Conservation (phyloP, 1,140 invertebrate species). For the Triops longicaudatus region DNA sequence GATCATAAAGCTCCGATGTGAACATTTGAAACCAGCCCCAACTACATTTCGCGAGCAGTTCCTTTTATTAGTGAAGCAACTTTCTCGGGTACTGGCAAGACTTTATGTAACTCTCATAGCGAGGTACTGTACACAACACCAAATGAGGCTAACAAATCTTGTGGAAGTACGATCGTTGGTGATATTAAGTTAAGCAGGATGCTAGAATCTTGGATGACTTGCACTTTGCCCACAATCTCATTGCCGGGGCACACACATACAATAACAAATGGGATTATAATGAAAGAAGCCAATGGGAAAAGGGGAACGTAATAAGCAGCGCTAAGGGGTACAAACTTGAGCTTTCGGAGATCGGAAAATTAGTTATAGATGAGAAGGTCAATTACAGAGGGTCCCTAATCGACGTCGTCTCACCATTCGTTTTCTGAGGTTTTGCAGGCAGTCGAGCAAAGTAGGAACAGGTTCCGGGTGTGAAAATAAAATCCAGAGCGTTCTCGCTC, state of each 20-base stretch:
- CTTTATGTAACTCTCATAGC: background rate
- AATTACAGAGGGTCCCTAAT: background rate
- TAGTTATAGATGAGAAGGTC: slow-evolving; percentile 4
- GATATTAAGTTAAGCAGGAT: background rate
- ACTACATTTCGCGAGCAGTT: background rate
- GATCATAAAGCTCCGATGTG: background rate
- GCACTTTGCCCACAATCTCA: background rate
- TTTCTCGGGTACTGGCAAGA: background rate
- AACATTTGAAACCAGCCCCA: background rate
- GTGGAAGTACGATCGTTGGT: too few species aligned
- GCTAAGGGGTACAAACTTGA: background rate
- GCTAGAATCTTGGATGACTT: background rate
- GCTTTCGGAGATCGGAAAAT: background rate
- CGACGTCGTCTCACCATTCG: background rate
- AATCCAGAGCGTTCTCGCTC: background rate
- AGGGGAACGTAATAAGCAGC: background rate
- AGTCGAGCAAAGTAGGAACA: background rate
- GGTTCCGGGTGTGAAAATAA: background rate
- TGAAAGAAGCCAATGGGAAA: background rate
- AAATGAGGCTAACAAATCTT: too few species aligned
- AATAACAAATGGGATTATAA: background rate
- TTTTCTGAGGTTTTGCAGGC: background rate
- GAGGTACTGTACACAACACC: background rate
- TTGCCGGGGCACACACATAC: background rate
- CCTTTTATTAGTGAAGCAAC: background rate